phyloP scores from a whole-genome alignment of 2,113 vertebrate genomes.

The Gambusia holbrooki region DNA sequence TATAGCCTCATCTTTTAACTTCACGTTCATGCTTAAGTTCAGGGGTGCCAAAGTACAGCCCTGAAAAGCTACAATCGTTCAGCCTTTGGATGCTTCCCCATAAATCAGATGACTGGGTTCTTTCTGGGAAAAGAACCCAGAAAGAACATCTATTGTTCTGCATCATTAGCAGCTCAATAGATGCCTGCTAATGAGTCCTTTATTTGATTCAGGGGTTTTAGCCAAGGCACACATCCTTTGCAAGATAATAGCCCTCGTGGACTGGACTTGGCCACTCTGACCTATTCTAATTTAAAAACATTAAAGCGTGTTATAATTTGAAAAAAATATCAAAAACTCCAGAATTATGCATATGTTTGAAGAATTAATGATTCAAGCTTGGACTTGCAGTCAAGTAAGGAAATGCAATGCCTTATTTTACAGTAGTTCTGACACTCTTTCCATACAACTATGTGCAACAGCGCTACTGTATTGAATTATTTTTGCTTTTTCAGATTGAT shows the following conservation, averaged over 20 bases:
- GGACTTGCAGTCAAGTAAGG: neutral
- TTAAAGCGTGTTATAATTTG: neutral
- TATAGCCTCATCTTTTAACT: no score
- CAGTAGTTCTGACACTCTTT: neutral
- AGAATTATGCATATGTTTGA: neutral
- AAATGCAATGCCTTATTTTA: neutral
- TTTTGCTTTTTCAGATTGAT: neutral
- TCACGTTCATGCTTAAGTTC: no score
- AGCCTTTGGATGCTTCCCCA: neutral
- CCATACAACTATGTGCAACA: neutral
- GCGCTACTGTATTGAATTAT: neutral
- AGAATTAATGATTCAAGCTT: neutral
- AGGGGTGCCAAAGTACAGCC: neutral
- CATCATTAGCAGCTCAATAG: no score
- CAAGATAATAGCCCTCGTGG: neutral
- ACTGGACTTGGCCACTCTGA: no score
- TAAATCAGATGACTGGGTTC: no score
- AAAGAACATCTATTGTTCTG: no score
- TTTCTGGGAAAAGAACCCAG: no score
- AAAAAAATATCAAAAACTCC: neutral
- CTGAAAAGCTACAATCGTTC: neutral
- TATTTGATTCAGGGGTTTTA: no score
- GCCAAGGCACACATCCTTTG: neutral
- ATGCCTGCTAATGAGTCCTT: no score
- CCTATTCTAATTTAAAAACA: neutral